Evolutionary conservation across 2,113 vertebrate species (phyloP), one percentile per base, ranked within the genome.

Genomic region (Saguinus imperator): DNA sequence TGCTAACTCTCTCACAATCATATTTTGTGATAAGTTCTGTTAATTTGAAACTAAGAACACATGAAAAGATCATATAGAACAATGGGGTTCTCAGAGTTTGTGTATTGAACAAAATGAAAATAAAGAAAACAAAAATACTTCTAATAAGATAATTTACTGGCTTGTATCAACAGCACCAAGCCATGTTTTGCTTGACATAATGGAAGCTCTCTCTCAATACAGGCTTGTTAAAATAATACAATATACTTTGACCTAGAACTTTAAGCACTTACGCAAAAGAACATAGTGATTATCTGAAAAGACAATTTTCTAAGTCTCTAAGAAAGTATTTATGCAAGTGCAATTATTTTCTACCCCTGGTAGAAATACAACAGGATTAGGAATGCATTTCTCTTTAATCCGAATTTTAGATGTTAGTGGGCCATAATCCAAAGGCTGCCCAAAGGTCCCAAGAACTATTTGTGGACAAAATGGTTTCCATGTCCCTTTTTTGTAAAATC

Each of bases 311-410:
- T 27, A 82, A 55, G 18, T 82, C 18, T 93, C 23, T 50, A 43
- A 86, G 48, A 83, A 57, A 94, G 50, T 94, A 61, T 37, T 55
- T 86, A 79, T 83, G 45, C 6, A 94, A 95, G 43, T 12, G 35
- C 18, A 93, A 82, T 93, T 93, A 82, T 75, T 95, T 94, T n/a
- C 10, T 61, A 70, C 40, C n/a, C 18, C 14, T 52, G 57, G 50
- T 61, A 88, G 52, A 95, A 91, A 83, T 86, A 29, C 8, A 76
- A 35, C 12, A 25, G 8, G 1, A 83, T 72, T 76, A 87, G 27
- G 16, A 81, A 76, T 76, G 0, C 1, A 50, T 87, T 87, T 2
- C 0, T 86, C 25, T 55, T 43, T 48, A 96, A 89, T 6, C 8
- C 5, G 8, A 52, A 10, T 45, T 64, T 94, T 9, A 27, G 25